Base-by-base conservation (phyloP, 2,797 vertebrate genomes). In the Clangula hyemalis region DNA sequence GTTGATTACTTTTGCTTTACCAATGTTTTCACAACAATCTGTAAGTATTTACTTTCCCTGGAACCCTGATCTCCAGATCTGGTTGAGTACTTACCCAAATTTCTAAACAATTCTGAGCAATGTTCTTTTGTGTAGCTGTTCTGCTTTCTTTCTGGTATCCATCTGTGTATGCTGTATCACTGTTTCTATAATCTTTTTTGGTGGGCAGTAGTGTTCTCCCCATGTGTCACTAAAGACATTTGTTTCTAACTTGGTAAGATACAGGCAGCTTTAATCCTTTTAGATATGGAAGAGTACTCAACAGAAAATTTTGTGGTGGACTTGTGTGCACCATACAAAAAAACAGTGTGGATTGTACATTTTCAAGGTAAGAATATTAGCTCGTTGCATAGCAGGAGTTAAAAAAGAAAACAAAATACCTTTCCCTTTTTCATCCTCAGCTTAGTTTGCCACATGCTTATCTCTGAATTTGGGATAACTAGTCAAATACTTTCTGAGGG, bases 1-100 rank as follows among this genome's bases (percentile, higher is more conserved):
- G 99, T 99, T 28, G 99, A 99, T 97, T 99, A 99, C 97, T 99
- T 99, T 93, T 99, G 99, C 94, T 99, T 99, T 96, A 99, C 99
- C 96, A 99, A 99, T 71, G 99, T 99, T 97, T 99, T 99, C 97
- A 99, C 99, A 79, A 99, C 99, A 41, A 99, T 99, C 98, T 98
- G 99, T 99, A 98, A 99, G 99, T 98, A 95, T 58, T 70, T 85
- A 17, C 53, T 84, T 83, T 83, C 25, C 47, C n/a, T 83, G 61
- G 25, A 77, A 9, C 36, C 88, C 83, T 43, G 17, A 49, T 71
- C 76, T 90, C 74, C 25, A 61, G 41, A 83, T 72, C 91, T 72
- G 22, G 11, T 72, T 89, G 72, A 75, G 36, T 74, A 43, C 43
- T 82, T 51, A 60, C 21, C 32, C 38, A 62, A 77, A 91, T 74